Base-by-base conservation (phyloP, 2,797 vertebrate species). In the Gallirallus australis region DNA sequence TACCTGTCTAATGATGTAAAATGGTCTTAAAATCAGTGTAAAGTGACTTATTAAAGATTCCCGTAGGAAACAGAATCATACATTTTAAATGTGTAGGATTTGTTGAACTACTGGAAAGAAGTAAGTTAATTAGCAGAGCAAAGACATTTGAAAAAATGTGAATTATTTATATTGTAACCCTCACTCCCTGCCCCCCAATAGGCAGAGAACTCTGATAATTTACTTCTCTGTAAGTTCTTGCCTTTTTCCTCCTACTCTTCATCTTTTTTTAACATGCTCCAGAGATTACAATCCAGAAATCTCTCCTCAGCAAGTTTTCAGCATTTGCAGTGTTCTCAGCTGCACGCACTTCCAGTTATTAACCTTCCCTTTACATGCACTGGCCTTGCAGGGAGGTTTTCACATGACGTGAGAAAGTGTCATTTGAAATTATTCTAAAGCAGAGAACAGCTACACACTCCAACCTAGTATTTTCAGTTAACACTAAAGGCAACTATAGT, bases 361-460 rank as follows among this genome's bases (percentile, higher is more conserved):
- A 94, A 80, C 61, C 57, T 78, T 83, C 70, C 71, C 75, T 93
- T 91, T 64, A 60, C 48, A 94, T 30, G 2, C 40, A 50, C 82
- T 92, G 77, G 35, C 64, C 70, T 83, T 45, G 39, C 65, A 86
- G 39, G 61, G 64, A 94, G 76, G 82, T 84, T 91, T 93, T 93
- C 85, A 73, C 42, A 96, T 68, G 94, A 81, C n/a, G 56, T 75
- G 54, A 93, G 73, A 91, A 97, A 94, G 54, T 75, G 82, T 82
- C 52, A 86, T 82, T 45, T 80, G 76, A 95, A 98, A 95, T 96
- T 92, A 93, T 56, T 95, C 89, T 75, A 86, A 77, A 92, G 63
- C 23, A 68, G 80, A 90, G 60, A 90, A 64, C 10, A 90, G 57
- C 72, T 76, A 82, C 17, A 37, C 30, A 19, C 37, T 66, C 80